Evolutionary conservation across 2,888 invertebrate species (phyloP), one percentile per base, ranked within the genome.

Genomic region (Melieria crassipennis): DNA sequence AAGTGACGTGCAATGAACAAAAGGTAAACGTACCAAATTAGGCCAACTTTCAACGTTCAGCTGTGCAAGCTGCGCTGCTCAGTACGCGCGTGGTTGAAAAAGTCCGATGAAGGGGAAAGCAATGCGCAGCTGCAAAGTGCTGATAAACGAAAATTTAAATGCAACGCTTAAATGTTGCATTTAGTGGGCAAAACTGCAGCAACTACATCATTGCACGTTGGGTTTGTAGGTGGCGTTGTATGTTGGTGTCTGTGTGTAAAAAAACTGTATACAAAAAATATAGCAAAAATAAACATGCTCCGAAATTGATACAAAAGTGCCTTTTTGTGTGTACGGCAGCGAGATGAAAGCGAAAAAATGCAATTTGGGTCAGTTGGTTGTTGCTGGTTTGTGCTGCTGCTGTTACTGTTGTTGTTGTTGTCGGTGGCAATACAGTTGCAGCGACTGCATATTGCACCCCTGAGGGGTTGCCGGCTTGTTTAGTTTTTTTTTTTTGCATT

Each of bases 311-410:
- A 65, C 70, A 70, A 65, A 65, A 65, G 65, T 70, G 46, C 11
- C 13, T 10, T 62, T 46, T 55, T 47, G n/a, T 46, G 11, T 5
- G 42, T 16, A 10, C 13, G 10, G n/a, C 10, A 13, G 7, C 13
- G 45, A 56, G 57, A 65, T 65, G 65, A 70, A 70, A 70, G 70
- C 61, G 70, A 70, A 65, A 63, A 70, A 50, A 70, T 65, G 65
- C 65, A 70, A 70, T 70, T 70, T 70, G 61, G 70, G 70, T 70
- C 70, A 70, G 46, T 4, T 46, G 43, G 60, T 13, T 48, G 48
- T 7, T 10, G 65, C 30, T 9, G 60, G 10, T 7, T 30, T 46
- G 43, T 60, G 16, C 43, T 16, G 11, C 42, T 58, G 43, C 11
- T 42, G 52, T 13, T 46, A 16, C 65, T 60, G 13, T 50, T 7